Evolutionary conservation across 2,113 vertebrate species (phyloP), one percentile per base, ranked within the genome.

Genomic region (Andinoacara biseriatus): DNA sequence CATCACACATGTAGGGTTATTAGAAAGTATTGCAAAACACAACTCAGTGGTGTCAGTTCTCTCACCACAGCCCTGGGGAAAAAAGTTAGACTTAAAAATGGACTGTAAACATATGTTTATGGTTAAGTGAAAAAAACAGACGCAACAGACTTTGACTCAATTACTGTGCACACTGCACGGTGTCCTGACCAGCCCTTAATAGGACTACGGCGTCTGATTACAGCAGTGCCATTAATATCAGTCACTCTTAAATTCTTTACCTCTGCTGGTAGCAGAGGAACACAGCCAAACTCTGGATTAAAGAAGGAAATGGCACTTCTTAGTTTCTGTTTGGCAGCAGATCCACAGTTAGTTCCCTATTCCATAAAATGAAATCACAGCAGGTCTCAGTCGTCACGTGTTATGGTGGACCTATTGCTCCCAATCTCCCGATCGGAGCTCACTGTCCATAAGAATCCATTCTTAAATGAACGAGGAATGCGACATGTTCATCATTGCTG

Each of bases 191-290:
- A 24, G 40, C 89, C 72, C 8, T 82, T 91, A 92, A 93, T 92
- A 94, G 84, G 90, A 84, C 1, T 29, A 35, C 38, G 40, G 83
- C 26, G 57, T 90, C 81, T 79, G 17, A 78, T 91, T 92, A 85
- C 80, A 83, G 67, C 56, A 76, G 54, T 7, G 49, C 67, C 82
- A 75, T 88, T 56, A 84, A 83, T 62, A 76, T 86, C 24, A 76
- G 11, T 59, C 33, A 15, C 46, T 6, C 60, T 77, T 56, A 65
- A 20, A 58, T 22, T 43, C 31, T 58, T 62, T 13, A 76, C 15
- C 2, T 67, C 24, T 26, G 61, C 13, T 4, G 13, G 57, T 18
- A 43, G 38, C 63, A 52, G 8, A 61, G 18, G 31, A 74, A 56
- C 58, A n/a, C 49, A 54, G 6, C 9, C 15, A 43, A 9, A 57